Base-by-base conservation (phyloP, 2,797 vertebrate species). In the Hoplostethus mediterraneus region DNA sequence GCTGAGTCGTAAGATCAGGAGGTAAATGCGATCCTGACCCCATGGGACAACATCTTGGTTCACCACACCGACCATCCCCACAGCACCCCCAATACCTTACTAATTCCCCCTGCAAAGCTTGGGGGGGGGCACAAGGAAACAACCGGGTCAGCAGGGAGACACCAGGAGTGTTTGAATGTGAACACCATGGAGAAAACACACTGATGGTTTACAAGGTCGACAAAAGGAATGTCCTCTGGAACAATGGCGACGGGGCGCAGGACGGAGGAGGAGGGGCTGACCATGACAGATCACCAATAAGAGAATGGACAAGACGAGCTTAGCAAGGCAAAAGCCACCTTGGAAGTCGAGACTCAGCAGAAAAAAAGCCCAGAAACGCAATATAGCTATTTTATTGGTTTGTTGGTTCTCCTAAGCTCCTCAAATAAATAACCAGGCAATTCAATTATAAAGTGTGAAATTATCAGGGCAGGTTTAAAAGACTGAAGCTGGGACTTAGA, bases 221-320 rank as follows among this genome's bases (percentile, higher is more conserved):
- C 94, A 95, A 94, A 96, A 95, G 90, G 90, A 93, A 91, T 84
- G 89, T 90, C 93, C 90, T 91, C 68, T 90, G 89, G 87, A 94
- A 95, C 89, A 93, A 93, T 83, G 86, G 80, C 11, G 89, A 81
- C 71, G 80, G 90, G 83, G 77, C 65, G 74, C 71, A 54, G 77
- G 77, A 9, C 89, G 86, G 93, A 93, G 90, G 90, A 91, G 91
- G 17, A 80, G 88, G 90, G 90, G 87, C 93, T 80, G 91, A 95
- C 89, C 91, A 92, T 97, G 96, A 97, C 93, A 94, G 95, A 97
- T 96, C 91, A 94, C 94, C 89, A 92, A 90, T 85, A 92, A 90
- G 88, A 93, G 94, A 94, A 95, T 91, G 95, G 95, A 93, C 90
- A 93, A 93, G 93, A 89, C 75, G 59, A 92, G 95, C 95, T 96